Evolutionary conservation across 2,888 invertebrate genomes (phyloP).

Genomic region (Geophilus truncorum): DNA sequence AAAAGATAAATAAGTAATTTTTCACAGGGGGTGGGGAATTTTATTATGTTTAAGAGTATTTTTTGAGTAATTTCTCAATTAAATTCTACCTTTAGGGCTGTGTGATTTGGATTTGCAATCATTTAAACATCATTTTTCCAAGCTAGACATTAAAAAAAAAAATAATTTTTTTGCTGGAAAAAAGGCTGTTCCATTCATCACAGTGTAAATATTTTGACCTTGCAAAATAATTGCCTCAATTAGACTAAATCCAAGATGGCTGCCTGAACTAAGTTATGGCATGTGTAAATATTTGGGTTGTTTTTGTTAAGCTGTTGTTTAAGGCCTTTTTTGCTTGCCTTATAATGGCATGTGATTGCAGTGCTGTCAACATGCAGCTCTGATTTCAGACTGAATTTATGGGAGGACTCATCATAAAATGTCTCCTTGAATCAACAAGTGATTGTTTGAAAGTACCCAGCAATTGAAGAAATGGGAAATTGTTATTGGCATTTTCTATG

Average conservation of each 20-base stretch:
- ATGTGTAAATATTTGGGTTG: not conserved
- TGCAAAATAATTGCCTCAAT: not conserved
- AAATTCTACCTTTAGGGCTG: not conserved
- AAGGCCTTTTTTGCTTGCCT: not conserved
- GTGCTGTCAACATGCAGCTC: not conserved
- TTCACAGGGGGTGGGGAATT: no score
- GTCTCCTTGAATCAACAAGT: no score
- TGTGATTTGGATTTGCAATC: no score
- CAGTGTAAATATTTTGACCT: not conserved
- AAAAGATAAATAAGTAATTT: no score
- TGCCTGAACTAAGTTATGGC: not conserved
- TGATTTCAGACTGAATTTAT: not conserved
- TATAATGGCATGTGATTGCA: not conserved
- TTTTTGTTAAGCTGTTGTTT: no score
- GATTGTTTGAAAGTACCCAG: not conserved
- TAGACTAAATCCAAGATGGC: not conserved
- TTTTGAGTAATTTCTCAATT: constrained; percentile 10
- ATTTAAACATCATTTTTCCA: not conserved
- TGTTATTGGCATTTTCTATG: not conserved
- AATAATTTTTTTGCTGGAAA: no score
- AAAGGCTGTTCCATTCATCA: constrained; percentile 7
- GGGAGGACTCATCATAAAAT: not conserved
- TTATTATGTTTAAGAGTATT: not conserved
- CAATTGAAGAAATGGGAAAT: not conserved
- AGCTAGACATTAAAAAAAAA: not conserved